Conservation (phyloP, 2,113 vertebrate species). For the Myotis brandtii region DNA sequence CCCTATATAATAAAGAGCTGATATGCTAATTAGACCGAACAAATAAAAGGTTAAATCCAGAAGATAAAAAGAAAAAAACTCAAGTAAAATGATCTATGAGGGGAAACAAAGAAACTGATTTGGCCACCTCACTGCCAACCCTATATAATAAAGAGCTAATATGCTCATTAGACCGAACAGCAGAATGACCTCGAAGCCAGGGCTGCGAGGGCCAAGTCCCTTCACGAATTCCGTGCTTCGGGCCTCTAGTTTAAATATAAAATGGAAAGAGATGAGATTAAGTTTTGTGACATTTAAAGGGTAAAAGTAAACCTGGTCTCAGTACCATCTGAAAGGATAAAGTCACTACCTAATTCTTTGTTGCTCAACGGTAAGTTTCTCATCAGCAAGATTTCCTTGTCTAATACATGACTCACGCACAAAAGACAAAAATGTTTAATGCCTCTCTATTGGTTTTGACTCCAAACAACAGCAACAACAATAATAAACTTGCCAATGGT, state of each 20-base stretch:
- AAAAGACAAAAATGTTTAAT: background rate
- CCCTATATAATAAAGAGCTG: background rate
- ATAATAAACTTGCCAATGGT: background rate
- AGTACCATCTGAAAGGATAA: slow-evolving; percentile 50
- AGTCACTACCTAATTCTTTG: slow-evolving; percentile 48
- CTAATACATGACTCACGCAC: slow-evolving; percentile 70
- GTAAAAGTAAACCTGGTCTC: background rate
- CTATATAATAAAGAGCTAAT: background rate
- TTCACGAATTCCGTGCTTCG: too few relatives aligned
- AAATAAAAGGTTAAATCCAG: background rate
- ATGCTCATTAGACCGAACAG: too few relatives aligned
- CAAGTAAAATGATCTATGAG: slow-evolving; percentile 47
- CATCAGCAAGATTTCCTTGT: slow-evolving; percentile 61
- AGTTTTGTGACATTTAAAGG: slow-evolving; percentile 8
- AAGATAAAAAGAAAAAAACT: background rate
- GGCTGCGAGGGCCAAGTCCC: too few relatives aligned
- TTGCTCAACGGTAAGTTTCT: slow-evolving; percentile 52
- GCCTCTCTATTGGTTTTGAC: background rate
- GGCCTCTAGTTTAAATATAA: background rate
- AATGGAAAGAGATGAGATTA: background rate
- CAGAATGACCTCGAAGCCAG: too few relatives aligned
- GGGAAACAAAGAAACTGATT: slow-evolving; percentile 58
- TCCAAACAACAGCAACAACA: background rate
- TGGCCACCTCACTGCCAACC: background rate
- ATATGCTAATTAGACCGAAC: too few relatives aligned